Evolutionary conservation across 2,113 vertebrate genomes (phyloP).

Genomic region (Megaleporinus macrocephalus): DNA sequence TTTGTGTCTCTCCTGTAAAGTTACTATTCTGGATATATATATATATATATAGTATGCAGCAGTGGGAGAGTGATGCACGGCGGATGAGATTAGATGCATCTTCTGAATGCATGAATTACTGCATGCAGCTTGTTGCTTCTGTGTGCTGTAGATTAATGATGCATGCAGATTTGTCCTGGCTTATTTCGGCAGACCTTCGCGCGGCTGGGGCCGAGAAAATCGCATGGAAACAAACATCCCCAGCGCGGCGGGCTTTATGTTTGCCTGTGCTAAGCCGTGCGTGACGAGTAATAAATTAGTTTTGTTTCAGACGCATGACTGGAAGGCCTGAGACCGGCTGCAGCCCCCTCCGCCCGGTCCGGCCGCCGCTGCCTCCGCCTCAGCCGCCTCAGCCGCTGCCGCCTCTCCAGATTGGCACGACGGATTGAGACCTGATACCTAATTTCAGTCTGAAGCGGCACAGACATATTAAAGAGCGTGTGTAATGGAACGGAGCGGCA

Average conservation of each 20-base stretch:
- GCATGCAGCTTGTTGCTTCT: background rate
- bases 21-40: no score
- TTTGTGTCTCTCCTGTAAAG: no score
- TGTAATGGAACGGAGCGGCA: no score
- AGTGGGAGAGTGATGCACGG: background rate
- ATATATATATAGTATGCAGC: no score
- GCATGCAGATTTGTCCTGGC: background rate
- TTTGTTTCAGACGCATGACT: constrained; percentile 77
- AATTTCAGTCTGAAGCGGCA: background rate
- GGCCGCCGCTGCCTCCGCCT: constrained; percentile 6
- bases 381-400: constrained; percentile 26
- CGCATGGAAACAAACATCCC: constrained; percentile 27
- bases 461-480: background rate
- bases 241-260: constrained; percentile 44
- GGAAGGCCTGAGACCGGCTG: constrained; percentile 67
- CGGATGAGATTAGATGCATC: background rate
- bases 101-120: background rate
- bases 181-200: constrained; percentile 1
- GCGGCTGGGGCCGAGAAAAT: constrained; percentile 10
- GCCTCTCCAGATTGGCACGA: background rate
- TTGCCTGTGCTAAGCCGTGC: constrained; percentile 69
- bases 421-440: background rate
- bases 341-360: constrained; percentile 30
- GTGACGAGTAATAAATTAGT: constrained; percentile 76
- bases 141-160: background rate